These are phyloP conservation scores for Ptilorrhoa leucosticta DNA, from an alignment of 2,113 vertebrate genomes.

Conservation along the genomic window DNA sequence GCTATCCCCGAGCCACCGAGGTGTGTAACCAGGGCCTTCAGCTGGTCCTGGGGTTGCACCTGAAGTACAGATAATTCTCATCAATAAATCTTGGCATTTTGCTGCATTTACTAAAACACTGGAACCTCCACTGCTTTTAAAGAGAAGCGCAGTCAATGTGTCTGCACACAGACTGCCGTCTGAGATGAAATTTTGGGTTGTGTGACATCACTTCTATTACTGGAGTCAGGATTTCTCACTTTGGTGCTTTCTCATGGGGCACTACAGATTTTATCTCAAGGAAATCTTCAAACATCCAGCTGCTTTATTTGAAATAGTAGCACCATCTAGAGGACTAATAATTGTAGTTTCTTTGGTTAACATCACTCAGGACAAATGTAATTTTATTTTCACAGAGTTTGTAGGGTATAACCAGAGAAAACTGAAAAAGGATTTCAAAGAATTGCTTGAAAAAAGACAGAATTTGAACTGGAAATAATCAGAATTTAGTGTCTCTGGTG, in stretches of 20 bases:
- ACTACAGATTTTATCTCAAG: neutral
- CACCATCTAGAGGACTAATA: constrained; percentile 58
- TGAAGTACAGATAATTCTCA: neutral
- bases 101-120: neutral
- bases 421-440: neutral
- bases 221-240: neutral
- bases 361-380: neutral
- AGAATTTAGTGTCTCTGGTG: neutral
- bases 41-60: neutral
- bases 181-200: neutral
- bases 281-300: neutral
- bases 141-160: neutral
- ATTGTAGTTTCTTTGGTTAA: neutral
- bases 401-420: neutral
- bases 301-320: constrained; percentile 45
- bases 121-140: neutral
- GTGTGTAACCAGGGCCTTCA: neutral
- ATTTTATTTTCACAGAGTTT: neutral
- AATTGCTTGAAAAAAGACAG: neutral
- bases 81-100: neutral
- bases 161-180: neutral
- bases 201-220: neutral
- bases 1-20: neutral
- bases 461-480: neutral
- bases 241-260: neutral